These are phyloP conservation scores for Molorchus minor DNA, from an alignment of 2,888 invertebrate genomes.

Conservation along the genomic window DNA sequence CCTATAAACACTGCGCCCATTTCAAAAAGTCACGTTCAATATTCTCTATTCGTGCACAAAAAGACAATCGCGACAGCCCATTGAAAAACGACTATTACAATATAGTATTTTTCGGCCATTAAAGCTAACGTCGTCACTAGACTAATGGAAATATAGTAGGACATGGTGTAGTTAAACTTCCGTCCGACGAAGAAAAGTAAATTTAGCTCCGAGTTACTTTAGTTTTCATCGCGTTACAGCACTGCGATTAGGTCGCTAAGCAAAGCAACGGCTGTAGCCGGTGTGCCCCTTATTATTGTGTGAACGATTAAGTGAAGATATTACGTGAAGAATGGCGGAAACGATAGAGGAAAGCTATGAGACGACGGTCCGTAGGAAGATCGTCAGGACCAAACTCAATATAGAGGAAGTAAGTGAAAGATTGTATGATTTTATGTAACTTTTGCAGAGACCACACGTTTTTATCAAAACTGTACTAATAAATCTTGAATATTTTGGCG, in stretches of 20 bases:
- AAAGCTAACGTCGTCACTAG: conserved; percentile 24
- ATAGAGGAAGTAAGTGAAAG: conserved; percentile 74
- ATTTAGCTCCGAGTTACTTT: conserved; percentile 43
- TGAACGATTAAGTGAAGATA: conserved; percentile 26
- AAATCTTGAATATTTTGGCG: too few species aligned
- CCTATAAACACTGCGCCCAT: too few species aligned
- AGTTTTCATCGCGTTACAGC: conserved; percentile 57
- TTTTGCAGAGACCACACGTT: background rate
- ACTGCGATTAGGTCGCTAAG: conserved; percentile 51
- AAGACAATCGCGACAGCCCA: too few species aligned
- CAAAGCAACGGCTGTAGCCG: conserved; percentile 34
- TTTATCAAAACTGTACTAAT: too few species aligned
- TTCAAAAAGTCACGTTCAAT: too few species aligned
- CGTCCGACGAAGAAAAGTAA: conserved; percentile 33
- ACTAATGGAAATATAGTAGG: conserved; percentile 34
- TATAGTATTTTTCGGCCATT: conserved; percentile 23
- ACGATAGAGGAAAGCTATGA: conserved; percentile 77
- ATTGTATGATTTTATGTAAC: conserved; percentile 24
- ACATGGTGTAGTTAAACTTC: conserved; percentile 31
- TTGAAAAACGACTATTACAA: conserved; percentile 21
- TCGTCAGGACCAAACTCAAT: conserved; percentile 75
- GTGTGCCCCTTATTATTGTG: conserved; percentile 27
- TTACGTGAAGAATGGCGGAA: conserved; percentile 66
- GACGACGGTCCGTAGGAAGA: conserved; percentile 75
- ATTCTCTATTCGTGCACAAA: too few species aligned